Evolutionary conservation across 2,113 vertebrate genomes (phyloP).

Genomic region (Oryzias celebensis): DNA sequence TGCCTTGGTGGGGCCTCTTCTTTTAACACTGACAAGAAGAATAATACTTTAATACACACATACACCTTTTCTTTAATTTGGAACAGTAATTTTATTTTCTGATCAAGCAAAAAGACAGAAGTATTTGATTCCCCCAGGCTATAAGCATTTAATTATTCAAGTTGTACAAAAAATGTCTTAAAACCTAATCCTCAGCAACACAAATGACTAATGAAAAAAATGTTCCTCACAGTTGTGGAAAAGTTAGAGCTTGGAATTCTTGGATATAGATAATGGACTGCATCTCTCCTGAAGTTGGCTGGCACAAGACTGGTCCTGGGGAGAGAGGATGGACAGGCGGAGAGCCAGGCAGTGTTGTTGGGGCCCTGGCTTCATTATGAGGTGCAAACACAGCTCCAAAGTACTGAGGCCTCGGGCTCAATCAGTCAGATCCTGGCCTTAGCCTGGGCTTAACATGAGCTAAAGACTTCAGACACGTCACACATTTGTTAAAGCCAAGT

Average conservation of each 20-base stretch:
- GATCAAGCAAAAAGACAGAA: slow-evolving; percentile 80
- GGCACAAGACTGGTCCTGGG: slow-evolving; percentile 55
- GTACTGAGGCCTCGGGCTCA: slow-evolving; percentile 55
- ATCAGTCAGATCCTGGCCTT: slow-evolving; percentile 72
- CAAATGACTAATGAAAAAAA: slow-evolving; percentile 44
- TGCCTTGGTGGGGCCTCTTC: slow-evolving; percentile 85
- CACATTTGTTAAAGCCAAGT: slow-evolving; percentile 74
- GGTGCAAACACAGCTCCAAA: slow-evolving; percentile 68
- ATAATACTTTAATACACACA: slow-evolving; percentile 76
- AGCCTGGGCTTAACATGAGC: slow-evolving; percentile 60
- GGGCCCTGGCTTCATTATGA: slow-evolving; percentile 59
- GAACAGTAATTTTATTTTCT: slow-evolving; percentile 86
- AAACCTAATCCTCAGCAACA: slow-evolving; percentile 60
- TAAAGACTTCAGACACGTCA: slow-evolving; percentile 74
- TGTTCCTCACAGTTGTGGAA: slow-evolving; percentile 50
- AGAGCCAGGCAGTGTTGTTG: slow-evolving; percentile 67
- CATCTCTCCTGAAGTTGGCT: slow-evolving; percentile 69
- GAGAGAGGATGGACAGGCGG: slow-evolving; percentile 63
- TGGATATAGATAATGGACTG: slow-evolving; percentile 76
- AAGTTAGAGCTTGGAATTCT: slow-evolving; percentile 55
- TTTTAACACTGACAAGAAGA: slow-evolving; percentile 87
- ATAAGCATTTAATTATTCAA: slow-evolving; percentile 87
- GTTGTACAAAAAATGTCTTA: slow-evolving; percentile 52
- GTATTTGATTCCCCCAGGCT: slow-evolving; percentile 80
- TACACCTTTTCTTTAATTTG: slow-evolving; percentile 66